Evolutionary conservation across 2,888 invertebrate species (phyloP).

Genomic region (Stenodera caucasica): DNA sequence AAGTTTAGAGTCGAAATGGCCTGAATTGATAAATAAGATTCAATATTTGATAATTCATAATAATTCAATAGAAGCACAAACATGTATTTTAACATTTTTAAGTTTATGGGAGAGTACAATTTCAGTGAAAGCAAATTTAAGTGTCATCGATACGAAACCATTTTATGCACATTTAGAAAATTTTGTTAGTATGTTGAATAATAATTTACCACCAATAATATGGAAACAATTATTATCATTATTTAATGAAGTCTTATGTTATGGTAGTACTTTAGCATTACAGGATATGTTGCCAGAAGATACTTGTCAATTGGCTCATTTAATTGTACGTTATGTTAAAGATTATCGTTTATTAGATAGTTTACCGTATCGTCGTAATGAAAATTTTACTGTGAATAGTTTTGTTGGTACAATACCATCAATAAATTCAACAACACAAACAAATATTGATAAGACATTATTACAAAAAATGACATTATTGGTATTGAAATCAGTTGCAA

Average conservation of each 20-base stretch:
- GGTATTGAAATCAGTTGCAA: conserved; percentile 85
- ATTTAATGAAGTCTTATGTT: conserved; percentile 88
- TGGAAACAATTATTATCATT: conserved; percentile 84
- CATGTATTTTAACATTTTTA: conserved; percentile 78
- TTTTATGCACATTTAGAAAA: conserved; percentile 84
- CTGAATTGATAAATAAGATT: conserved; percentile 74
- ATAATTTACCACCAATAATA: conserved; percentile 75
- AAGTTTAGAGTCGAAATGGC: conserved; percentile 84
- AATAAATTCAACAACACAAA: conserved; percentile 43
- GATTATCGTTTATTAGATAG: conserved; percentile 74
- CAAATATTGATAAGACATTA: conserved; percentile 71
- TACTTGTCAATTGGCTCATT: conserved; percentile 82
- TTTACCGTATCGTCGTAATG: conserved; percentile 51
- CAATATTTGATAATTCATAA: conserved; percentile 62
- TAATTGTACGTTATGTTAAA: conserved; percentile 83
- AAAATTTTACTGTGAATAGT: conserved; percentile 53
- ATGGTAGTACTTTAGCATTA: conserved; percentile 85
- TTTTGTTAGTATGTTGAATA: conserved; percentile 71
- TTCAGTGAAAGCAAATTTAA: conserved; percentile 86
- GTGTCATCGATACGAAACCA: conserved; percentile 85
- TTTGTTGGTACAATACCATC: conserved; percentile 53
- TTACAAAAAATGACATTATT: conserved; percentile 85
- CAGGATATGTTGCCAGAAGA: conserved; percentile 88
- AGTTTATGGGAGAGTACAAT: conserved; percentile 88
- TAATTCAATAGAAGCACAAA: conserved; percentile 66